Conservation (phyloP, 1,140 invertebrate genomes). For the Procambarus virginalis region DNA sequence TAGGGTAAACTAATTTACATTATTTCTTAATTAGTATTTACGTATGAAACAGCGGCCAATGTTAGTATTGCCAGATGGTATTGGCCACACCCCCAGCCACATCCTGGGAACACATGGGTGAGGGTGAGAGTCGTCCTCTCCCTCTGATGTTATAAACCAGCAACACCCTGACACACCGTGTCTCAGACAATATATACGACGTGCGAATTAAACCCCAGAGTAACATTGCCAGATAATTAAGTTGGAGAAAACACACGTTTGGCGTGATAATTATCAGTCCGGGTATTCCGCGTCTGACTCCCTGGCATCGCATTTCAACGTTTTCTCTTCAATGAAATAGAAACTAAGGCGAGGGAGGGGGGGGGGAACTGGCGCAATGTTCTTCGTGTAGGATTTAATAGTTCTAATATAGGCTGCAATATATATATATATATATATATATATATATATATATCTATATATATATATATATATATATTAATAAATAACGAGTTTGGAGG, state of each 20-base stretch:
- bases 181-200: slow-evolving; percentile 25
- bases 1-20: too few species aligned
- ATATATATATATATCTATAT: too few species aligned
- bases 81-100: neutral
- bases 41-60: too few species aligned
- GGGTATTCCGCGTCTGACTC: slow-evolving; percentile 6
- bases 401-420: too few species aligned
- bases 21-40: too few species aligned
- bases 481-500: too few species aligned
- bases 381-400: neutral
- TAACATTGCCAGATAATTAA: slow-evolving; percentile 39
- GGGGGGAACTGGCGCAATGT: neutral
- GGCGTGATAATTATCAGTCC: slow-evolving; percentile 24
- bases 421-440: too few species aligned
- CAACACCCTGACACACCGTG: neutral
- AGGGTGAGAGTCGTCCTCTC: neutral
- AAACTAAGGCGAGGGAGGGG: neutral
- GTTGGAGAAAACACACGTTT: slow-evolving; percentile 37
- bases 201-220: slow-evolving; percentile 30
- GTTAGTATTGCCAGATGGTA: neutral
- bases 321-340: slow-evolving; percentile 1
- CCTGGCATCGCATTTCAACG: neutral
- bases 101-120: neutral
- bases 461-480: too few species aligned
- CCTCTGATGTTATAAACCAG: neutral